Evolutionary conservation across 2,888 invertebrate species (phyloP), one percentile per base, ranked within the genome.

Genomic region (Lasioglossum lativentre): DNA sequence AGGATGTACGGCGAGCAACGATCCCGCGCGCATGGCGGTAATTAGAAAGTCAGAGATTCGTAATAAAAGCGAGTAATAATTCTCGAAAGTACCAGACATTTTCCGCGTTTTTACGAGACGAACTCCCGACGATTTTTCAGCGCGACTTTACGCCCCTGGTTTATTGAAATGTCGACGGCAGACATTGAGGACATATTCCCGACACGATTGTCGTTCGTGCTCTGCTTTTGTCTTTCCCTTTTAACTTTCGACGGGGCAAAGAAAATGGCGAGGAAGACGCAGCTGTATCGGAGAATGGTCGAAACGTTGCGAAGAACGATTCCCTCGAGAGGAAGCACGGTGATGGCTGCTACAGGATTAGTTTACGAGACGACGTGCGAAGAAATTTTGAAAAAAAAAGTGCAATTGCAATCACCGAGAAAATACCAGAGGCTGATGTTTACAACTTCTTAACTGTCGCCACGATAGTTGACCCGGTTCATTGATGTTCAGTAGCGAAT

Each of bases 251-350:
- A 30, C 34, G 63, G 14, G 59, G 4, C 27, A 27, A 27, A 59
- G 59, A 59, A 59, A 59, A 59, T n/a, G 14, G 27, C 59, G 59
- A 27, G 14, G 27, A 27, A 66, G 34, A 34, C 30, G 34, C 16
- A 14, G 30, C n/a, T 34, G 34, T 16, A 66, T 66, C 30, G 16
- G 34, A n/a, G 75, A 77, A 63, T 14, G 70, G 47, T 75, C 74
- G 75, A 75, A 74, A 78, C 66, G 66, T 40, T 14, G 52, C 12
- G n/a, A 19, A 30, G 70, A 80, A 70, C 82, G 82, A 80, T 75
- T 76, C 14, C 72, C 23, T 52, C 12, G 23, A 27, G 19, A 40
- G 42, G 34, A 38, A 14, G 59, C 14, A 74, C 82, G 77, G 66
- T 56, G 72, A 81, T 77, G 83, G n/a, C 14, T 27, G 27, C 14